Conservation (phyloP, 2,888 invertebrate genomes). For the Anticlea derivata region DNA sequence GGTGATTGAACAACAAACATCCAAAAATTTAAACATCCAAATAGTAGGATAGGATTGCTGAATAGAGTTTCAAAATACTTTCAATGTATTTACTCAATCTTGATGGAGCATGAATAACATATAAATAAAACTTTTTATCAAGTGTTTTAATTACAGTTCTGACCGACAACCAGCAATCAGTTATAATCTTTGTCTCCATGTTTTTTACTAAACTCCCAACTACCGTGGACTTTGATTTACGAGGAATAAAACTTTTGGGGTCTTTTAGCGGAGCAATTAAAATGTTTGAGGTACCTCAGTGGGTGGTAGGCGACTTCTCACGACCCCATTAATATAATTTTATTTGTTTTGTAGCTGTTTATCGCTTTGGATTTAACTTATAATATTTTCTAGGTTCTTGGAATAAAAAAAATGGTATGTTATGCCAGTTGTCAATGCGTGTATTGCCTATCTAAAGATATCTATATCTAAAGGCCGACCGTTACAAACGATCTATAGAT, state of each 20-base stretch:
- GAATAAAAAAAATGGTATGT: no score
- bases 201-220: slow-evolving; percentile 38
- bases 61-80: no score
- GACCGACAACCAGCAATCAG: slow-evolving; percentile 7
- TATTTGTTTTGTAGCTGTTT: slow-evolving; percentile 59
- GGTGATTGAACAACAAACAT: no score
- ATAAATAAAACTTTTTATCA: slow-evolving; percentile 7
- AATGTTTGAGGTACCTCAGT: slow-evolving; percentile 78
- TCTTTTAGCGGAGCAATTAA: slow-evolving; percentile 80
- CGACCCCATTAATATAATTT: slow-evolving; percentile 82
- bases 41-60: no score
- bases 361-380: slow-evolving; percentile 9
- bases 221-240: slow-evolving; percentile 81
- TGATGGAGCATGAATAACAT: no score
- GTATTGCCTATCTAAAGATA: no score
- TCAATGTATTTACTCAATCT: no score
- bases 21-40: no score
- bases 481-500: no score
- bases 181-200: slow-evolving; percentile 34
- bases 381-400: no score
- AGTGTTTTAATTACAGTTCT: slow-evolving; percentile 9
- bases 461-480: no score
- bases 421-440: no score
- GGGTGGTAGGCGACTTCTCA: slow-evolving; percentile 83
- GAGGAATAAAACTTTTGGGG: slow-evolving; percentile 72